Evolutionary conservation across 2,113 vertebrate species (phyloP).

Genomic region (Dipodomys ordii): DNA sequence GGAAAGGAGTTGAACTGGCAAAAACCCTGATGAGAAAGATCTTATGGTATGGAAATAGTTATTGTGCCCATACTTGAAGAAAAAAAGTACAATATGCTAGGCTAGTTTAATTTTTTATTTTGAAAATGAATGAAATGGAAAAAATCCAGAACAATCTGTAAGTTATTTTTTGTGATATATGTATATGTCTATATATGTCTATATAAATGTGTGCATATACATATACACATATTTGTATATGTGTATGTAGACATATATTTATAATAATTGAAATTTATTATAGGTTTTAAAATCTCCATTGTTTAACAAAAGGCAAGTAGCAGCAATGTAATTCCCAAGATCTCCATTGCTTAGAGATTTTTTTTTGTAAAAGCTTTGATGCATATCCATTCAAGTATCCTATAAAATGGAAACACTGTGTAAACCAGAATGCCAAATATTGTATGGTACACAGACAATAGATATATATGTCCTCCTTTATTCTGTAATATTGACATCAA

Average conservation of each 20-base stretch:
- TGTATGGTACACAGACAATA: constrained; percentile 47
- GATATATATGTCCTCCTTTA: constrained; percentile 52
- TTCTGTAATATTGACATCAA: constrained; percentile 57
- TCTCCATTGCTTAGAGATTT: constrained; percentile 41
- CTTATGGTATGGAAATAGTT: neutral
- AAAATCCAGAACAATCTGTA: constrained; percentile 1
- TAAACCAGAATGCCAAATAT: constrained; percentile 63
- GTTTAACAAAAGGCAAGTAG: neutral
- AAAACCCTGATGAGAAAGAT: neutral
- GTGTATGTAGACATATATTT: no score
- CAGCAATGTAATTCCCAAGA: no score
- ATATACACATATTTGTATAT: neutral
- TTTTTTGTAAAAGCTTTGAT: constrained; percentile 56
- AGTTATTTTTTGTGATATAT: constrained; percentile 22
- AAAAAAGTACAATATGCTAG: neutral
- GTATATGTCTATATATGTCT: no score
- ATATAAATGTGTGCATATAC: no score
- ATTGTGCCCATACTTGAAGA: neutral
- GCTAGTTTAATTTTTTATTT: constrained; percentile 44
- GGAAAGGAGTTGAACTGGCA: neutral
- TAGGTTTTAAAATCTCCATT: constrained; percentile 55
- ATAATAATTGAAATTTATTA: neutral
- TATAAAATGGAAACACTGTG: constrained; percentile 62
- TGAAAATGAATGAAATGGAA: constrained; percentile 12
- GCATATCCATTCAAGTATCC: constrained; percentile 24